Base-by-base conservation (phyloP, 2,797 vertebrate species). In the Macropodus opercularis region DNA sequence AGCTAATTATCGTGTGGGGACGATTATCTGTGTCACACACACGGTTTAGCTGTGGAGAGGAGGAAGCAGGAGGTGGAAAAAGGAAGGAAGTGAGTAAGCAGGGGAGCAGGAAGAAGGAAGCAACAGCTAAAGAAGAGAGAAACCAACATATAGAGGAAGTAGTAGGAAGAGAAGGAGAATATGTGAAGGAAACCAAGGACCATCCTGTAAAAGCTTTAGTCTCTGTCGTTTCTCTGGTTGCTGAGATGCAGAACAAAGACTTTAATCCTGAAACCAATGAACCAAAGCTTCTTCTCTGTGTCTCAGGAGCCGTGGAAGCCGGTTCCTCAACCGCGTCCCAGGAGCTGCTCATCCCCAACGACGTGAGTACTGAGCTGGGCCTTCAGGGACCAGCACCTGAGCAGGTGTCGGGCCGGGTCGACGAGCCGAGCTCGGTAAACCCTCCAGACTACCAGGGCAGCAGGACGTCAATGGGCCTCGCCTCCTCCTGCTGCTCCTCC, bases 311-410 rank as follows among this genome's bases (percentile, higher is more conserved):
- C 2, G 3, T 85, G 34, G 84, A 87, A 1, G 38, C 74, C 3
- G 57, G 9, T 19, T 86, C 80, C 15, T 85, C 83, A 32, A 87
- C 81, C 17, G 76, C 85, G 0, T 86, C 85, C 77, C 87, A 95
- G 87, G 94, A 95, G 85, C 93, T 95, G 8, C 80, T 95, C 85
- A 93, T 95, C 80, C 94, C 94, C 78, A 95, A 95, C 0, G 94
- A 95, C 0, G 94, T 95, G 80, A 77, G 93, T 47, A 35, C 14
- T 15, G 2, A 8, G n/a, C 3, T 6, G n/a, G 8, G n/a, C n/a
- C n/a, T n/a, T n/a, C n/a, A n/a, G n/a, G n/a, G n/a, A n/a, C n/a
- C n/a, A n/a, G n/a, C n/a, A n/a, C n/a, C n/a, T n/a, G n/a, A n/a
- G n/a, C n/a, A n/a, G n/a, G n/a, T n/a, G n/a, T n/a, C n/a, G n/a